Base-by-base conservation (phyloP, 2,113 vertebrate genomes). In the Macquaria ambigua region DNA sequence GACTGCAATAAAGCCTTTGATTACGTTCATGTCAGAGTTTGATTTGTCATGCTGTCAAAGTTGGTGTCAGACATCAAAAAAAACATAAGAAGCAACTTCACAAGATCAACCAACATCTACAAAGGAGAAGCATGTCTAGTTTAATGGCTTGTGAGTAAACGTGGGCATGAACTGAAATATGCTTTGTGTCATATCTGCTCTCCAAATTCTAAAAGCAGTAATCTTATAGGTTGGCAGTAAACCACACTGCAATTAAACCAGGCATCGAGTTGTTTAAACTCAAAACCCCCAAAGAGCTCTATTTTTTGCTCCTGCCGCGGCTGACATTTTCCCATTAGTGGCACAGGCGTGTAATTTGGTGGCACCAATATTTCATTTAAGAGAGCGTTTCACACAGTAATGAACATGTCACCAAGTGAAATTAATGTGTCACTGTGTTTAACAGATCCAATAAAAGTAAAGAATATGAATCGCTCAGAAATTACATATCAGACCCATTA, bases 321-420 rank as follows among this genome's bases (percentile, higher is more conserved):
- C 67, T 83, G 84, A 90, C 88, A 85, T 81, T 91, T 90, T 86
- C 83, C 72, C 75, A 90, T 90, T 88, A 93, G 83, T n/a, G 78
- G 82, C 90, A 87, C n/a, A 15, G 58, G 61, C 6, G 48, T 20
- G 37, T 83, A 77, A 84, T 89, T 91, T 86, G 83, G 82, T 83
- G 83, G 81, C 83, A 87, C 81, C 81, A 71, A 87, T 83, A 87
- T 87, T 93, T 90, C 71, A 81, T 89, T 89, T 90, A 67, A 77
- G 68, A 82, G 67, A 79, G 75, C 8, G 1, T 91, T 91, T 91
- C 71, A 66, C 48, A 56, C 80, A 76, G 87, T 87, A 85, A 93
- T 90, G 88, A 92, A 90, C 84, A 87, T 84, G 89, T 91, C 88
- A 83, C 66, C 31, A 21, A 78, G 62, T 84, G 48, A 86, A 88